A percentile compares a stretch with the other conserved stretches of the same genome.
Conservation (phyloP, 2,888 invertebrate genomes). For the Hofmannophila pseudospretella region DNA sequence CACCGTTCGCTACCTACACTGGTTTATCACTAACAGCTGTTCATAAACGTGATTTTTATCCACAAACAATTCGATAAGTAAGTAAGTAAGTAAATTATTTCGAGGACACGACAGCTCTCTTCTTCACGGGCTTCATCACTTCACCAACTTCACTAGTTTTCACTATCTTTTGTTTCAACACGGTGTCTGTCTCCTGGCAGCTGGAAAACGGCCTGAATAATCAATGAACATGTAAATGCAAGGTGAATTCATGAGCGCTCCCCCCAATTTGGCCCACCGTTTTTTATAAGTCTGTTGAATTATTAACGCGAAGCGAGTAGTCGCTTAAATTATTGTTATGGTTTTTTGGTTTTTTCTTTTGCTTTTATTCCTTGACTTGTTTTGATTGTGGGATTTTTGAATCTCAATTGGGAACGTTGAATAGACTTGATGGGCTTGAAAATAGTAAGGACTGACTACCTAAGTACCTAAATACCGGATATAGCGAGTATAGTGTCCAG, state of each 20-base stretch:
- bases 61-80: too few species aligned
- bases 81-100: too few species aligned
- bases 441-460: too few species aligned
- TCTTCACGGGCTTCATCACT: too few species aligned
- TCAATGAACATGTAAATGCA: slow-evolving; percentile 63
- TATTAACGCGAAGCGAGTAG: slow-evolving; percentile 52
- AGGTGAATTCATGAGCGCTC: slow-evolving; percentile 38
- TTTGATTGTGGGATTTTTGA: slow-evolving; percentile 9
- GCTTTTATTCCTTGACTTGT: too few species aligned
- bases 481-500: too few species aligned
- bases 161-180: neutral
- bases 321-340: slow-evolving; percentile 59
- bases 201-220: slow-evolving; percentile 40
- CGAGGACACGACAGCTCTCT: too few species aligned
- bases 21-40: too few species aligned
- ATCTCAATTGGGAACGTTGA: neutral
- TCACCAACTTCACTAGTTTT: neutral
- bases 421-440: too few species aligned
- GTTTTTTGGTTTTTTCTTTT: slow-evolving; percentile 27
- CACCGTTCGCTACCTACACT: too few species aligned
- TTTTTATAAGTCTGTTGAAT: slow-evolving; percentile 59
- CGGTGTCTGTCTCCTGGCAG: slow-evolving; percentile 11
- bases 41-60: too few species aligned
- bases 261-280: slow-evolving; percentile 44
- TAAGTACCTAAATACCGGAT: too few species aligned